phyloP scores from a whole-genome alignment of 2,113 vertebrate species.

The Stercorarius parasiticus region DNA sequence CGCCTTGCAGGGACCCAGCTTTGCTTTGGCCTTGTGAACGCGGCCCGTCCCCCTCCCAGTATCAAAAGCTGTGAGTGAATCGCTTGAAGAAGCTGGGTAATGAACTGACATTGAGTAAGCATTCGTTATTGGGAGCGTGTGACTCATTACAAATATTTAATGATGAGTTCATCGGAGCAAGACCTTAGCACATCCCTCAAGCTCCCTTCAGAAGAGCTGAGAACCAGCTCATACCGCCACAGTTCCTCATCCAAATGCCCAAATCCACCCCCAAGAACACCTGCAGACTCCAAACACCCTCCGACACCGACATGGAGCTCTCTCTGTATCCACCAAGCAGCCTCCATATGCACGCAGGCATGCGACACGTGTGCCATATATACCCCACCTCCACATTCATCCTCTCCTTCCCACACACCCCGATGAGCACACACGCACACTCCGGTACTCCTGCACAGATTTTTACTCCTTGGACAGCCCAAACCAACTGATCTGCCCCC shows the following conservation, averaged over 20 bases:
- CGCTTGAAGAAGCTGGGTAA: background rate
- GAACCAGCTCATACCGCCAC: background rate
- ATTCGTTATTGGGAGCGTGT: background rate
- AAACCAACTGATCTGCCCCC: background rate
- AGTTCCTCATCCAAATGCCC: background rate
- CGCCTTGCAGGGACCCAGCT: background rate
- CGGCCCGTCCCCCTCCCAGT: background rate
- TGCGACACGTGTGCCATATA: background rate
- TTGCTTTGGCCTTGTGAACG: background rate
- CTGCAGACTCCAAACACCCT: background rate
- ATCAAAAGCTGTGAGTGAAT: background rate
- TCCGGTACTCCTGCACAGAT: background rate
- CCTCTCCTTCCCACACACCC: background rate
- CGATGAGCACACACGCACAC: accelerated
- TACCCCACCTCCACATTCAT: background rate
- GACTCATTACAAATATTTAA: background rate
- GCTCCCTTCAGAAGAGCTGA: background rate
- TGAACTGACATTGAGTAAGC: background rate
- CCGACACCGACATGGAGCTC: no score
- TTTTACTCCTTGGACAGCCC: background rate
- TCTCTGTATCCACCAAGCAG: background rate
- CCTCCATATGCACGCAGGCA: background rate
- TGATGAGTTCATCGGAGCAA: background rate
- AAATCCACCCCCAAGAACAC: background rate
- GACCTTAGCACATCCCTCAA: background rate